Percentiles rank a stretch among this genome's conserved stretches.
Conservation (phyloP, 2,113 vertebrate genomes). For the Xiphophorus maculatus region DNA sequence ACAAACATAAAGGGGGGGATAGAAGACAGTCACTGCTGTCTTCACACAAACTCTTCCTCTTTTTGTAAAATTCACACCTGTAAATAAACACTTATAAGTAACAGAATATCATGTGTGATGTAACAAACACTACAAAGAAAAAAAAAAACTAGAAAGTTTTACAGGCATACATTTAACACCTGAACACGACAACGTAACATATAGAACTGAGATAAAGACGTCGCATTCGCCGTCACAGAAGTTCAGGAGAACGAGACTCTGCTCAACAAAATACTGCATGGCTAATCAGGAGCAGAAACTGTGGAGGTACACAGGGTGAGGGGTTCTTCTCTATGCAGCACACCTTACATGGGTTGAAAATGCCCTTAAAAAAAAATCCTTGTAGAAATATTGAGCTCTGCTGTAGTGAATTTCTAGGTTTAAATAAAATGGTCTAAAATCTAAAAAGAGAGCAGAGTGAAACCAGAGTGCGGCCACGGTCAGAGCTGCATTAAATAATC, state of each 20-base stretch:
- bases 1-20: not conserved
- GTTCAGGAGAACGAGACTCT: conserved; percentile 51
- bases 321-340: not conserved
- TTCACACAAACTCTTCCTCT: conserved; percentile 11
- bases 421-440: not conserved
- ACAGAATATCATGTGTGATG: conserved; percentile 44
- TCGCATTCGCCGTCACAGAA: conserved; percentile 9
- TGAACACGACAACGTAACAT: conserved; percentile 44
- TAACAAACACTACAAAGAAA: conserved; percentile 53
- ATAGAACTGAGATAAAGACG: conserved; percentile 34
- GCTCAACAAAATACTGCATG: conserved; percentile 74
- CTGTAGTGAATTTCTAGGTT: not conserved
- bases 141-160: conserved; percentile 29
- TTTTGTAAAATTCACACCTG: conserved; percentile 10
- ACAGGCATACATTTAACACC: conserved; percentile 27
- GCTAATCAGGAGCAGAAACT: conserved; percentile 65
- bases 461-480: not conserved
- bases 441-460: not conserved
- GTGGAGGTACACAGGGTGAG: conserved; percentile 37
- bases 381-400: not conserved
- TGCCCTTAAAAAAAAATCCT: not conserved
- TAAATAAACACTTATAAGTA: conserved; percentile 56
- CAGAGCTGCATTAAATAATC: not conserved
- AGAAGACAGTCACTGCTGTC: not conserved
- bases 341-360: not conserved